Evolutionary conservation across 2,888 invertebrate genomes (phyloP).

Genomic region (Pachymerium ferrugineum): DNA sequence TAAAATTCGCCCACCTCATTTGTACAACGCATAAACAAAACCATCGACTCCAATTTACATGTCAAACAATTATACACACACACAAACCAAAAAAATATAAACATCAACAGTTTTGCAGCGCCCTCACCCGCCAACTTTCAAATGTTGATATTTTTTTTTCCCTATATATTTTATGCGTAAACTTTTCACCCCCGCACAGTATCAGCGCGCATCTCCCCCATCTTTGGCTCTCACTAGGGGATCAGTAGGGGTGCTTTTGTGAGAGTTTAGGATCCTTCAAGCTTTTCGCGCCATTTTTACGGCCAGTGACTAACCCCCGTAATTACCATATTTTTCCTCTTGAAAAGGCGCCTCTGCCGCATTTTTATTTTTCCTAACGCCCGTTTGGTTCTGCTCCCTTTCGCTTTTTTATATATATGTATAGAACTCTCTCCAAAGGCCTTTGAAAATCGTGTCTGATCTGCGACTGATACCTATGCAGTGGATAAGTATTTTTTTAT

Average conservation of each 20-base stretch:
- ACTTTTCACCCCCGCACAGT: not conserved
- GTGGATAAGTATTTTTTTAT: too few species aligned
- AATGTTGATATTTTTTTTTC: too few species aligned
- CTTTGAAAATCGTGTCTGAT: too few species aligned
- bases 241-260: not conserved
- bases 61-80: too few species aligned
- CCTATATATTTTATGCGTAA: not conserved
- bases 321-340: constrained; percentile 13
- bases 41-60: not conserved
- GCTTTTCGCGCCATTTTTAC: constrained; percentile 9
- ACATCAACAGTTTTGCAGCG: too few species aligned
- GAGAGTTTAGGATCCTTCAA: constrained; percentile 3
- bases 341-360: not conserved
- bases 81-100: not conserved
- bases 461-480: too few species aligned
- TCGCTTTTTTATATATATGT: not conserved
- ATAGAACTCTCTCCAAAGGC: too few species aligned
- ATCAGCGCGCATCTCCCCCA: not conserved
- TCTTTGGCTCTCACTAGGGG: not conserved
- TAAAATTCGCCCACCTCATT: not conserved
- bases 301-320: constrained; percentile 5
- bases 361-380: not conserved
- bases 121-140: too few species aligned
- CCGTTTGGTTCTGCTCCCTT: not conserved
- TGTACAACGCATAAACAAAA: not conserved